Evolutionary conservation across 2,888 invertebrate genomes (phyloP), one percentile per base, ranked within the genome.

Genomic region (Heliconius aoede): DNA sequence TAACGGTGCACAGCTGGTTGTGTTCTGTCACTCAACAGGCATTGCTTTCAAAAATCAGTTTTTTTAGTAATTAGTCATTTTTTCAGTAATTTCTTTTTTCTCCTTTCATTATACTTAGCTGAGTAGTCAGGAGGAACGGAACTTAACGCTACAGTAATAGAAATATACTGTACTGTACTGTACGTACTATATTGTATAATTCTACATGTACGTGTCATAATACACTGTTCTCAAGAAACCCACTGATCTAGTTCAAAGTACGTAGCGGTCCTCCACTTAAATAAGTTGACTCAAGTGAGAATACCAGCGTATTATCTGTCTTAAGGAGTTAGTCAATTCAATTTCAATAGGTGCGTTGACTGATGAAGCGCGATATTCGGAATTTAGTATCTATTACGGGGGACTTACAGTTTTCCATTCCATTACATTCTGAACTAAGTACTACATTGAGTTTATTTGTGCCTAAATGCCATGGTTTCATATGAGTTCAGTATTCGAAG

Each of bases 381-480:
- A 74, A 69, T 78, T 78, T 74, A 46, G 75, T 72, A 74, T 76
- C 78, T 80, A 79, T 80, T 79, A 80, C 79, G 73, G 79, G 76
- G 76, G 80, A 79, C 80, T 79, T 79, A 79, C 73, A 46, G 76
- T 81, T 76, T 81, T 81, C 81, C 80, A 79, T 79, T 81, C 79
- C 78, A 81, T 81, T 81, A 80, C 76, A 79, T 75, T 62, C 74
- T 67, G 77, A 81, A 76, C 79, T 77, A 73, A 80, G 69, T 79
- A 71, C 74, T 76, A 64, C 24, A 74, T 62, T 69, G 61, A 51
- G 26, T 68, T 36, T 68, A 55, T 71, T 64, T 64, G 61, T 46
- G n/a, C 15, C 40, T 15, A 40, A 40, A 40, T 40, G 40, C 40
- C 4, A 15, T 40, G 40, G 40, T 15, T 15, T 0, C n/a, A n/a